These are phyloP conservation scores for Acrocephalus kingi DNA, from an alignment of 2,113 vertebrate genomes.

Conservation along the genomic window DNA sequence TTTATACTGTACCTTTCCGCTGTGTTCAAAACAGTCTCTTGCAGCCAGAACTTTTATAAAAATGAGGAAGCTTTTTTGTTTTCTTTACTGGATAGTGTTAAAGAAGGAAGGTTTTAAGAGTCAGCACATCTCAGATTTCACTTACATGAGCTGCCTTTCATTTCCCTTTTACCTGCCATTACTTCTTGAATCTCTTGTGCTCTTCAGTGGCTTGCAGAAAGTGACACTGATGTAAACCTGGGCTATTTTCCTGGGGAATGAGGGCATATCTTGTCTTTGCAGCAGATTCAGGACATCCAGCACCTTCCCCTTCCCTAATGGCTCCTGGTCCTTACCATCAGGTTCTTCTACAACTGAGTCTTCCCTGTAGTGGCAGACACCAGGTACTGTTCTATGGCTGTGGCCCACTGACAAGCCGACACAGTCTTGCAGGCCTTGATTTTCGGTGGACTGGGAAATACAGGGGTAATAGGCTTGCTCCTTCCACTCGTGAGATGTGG, in stretches of 20 bases:
- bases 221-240: not conserved
- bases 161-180: not conserved
- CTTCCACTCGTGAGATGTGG: not conserved
- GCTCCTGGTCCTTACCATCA: slow-evolving; percentile 83
- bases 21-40: not conserved
- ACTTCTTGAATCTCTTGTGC: not conserved
- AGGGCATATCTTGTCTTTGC: not conserved
- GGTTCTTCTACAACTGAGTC: slow-evolving; percentile 84
- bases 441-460: not conserved
- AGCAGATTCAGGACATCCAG: slow-evolving; percentile 78
- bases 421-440: not conserved
- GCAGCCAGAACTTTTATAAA: not conserved
- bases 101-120: not conserved
- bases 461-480: not conserved
- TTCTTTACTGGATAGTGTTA: not conserved
- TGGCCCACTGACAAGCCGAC: not conserved
- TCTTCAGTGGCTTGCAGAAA: not conserved
- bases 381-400: slow-evolving; percentile 62
- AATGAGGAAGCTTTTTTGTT: not conserved
- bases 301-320: slow-evolving; percentile 76
- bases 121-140: not conserved
- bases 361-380: slow-evolving; percentile 83
- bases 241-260: not conserved
- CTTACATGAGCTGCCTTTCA: not conserved
- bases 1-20: not conserved